Base-by-base conservation (phyloP, 2,113 vertebrate genomes). In the Cepphus grylle region DNA sequence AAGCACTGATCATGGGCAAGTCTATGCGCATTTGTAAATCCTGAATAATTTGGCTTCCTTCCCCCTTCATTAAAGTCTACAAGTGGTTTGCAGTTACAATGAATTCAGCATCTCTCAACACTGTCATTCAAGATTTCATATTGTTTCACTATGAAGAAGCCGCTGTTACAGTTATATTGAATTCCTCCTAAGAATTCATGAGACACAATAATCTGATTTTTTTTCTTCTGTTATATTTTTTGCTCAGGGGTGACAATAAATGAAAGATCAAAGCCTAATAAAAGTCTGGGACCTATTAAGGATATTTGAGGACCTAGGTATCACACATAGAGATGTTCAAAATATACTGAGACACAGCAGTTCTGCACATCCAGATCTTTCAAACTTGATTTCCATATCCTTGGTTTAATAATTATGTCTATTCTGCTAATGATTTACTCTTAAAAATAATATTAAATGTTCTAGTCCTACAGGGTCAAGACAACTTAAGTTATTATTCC, bases 301-400 rank as follows among this genome's bases (percentile, higher is more conserved):
- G 30, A 6, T 58, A 12, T 71, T 40, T 61, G 59, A 79, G 63
- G 25, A 18, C 5, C 16, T 52, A 69, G 5, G 11, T 26, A 34
- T 79, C 83, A 58, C 11, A 43, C 9, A 10, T 0, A 29, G 5
- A 62, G 16, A 32, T 0, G 0, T 52, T 56, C 36, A n/a, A 30
- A 82, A 6, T 10, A 9, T 32, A 6, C 14, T 38, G 36, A 38
- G 12, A 83, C 43, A 65, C 25, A 43, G 66, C 26, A 86, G 53
- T 27, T 13, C 52, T 69, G 26, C n/a, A 7, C 2, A 6, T 9
- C 62, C 43, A 16, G 21, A 21, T 26, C 38, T 73, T 66, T 82
- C 80, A 61, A 38, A 69, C 12, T 20, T 86, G 27, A 43, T 5
- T 29, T 20, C 13, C 17, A 52, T 32, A 72, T 25, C 36, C 40